Percentiles rank a stretch among this genome's conserved stretches.
Evolutionary conservation across 2,797 vertebrate genomes (phyloP).

Genomic region (Nannoperca obscura): DNA sequence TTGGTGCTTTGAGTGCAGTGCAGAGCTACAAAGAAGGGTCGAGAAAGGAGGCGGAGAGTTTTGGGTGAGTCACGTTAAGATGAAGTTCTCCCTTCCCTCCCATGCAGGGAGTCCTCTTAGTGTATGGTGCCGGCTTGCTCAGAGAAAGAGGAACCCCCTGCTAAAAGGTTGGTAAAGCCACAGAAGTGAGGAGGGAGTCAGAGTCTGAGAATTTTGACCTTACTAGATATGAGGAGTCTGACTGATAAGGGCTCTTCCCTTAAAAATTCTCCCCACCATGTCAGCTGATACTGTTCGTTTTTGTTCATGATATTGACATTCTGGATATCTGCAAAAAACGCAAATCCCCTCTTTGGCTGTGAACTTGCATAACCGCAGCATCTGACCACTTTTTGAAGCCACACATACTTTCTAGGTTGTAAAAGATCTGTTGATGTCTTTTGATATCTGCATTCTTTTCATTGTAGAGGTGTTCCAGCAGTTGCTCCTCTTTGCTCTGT

Average conservation of each 20-base stretch:
- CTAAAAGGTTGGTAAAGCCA: conserved; percentile 70
- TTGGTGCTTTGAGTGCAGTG: conserved; percentile 31
- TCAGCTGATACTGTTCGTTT: conserved; percentile 9
- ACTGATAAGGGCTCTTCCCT: conserved; percentile 34
- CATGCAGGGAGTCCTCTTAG: conserved; percentile 67
- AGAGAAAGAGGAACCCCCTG: conserved; percentile 60
- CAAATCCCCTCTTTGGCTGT: not conserved
- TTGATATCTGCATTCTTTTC: conserved; percentile 75
- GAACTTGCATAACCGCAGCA: conserved; percentile 19
- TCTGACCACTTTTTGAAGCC: conserved; percentile 22
- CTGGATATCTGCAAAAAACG: conserved; percentile 20
- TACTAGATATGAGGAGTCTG: conserved; percentile 31
- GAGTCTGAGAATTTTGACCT: conserved; percentile 49
- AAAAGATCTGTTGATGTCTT: conserved; percentile 52
- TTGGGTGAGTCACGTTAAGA: conserved; percentile 60
- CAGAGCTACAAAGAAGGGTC: conserved; percentile 17
- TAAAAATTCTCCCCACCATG: conserved; percentile 12
- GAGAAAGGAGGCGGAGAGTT: conserved; percentile 35
- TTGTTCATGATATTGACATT: conserved; percentile 34
- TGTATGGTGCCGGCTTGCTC: conserved; percentile 50
- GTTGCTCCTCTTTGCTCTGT: conserved; percentile 60
- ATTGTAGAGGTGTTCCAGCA: conserved; percentile 72
- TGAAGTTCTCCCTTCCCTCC: conserved; percentile 64
- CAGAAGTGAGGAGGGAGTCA: conserved; percentile 39
- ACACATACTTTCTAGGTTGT: conserved; percentile 42